Base-by-base conservation (phyloP, 1,140 invertebrate genomes). In the Araneus ventricosus region DNA sequence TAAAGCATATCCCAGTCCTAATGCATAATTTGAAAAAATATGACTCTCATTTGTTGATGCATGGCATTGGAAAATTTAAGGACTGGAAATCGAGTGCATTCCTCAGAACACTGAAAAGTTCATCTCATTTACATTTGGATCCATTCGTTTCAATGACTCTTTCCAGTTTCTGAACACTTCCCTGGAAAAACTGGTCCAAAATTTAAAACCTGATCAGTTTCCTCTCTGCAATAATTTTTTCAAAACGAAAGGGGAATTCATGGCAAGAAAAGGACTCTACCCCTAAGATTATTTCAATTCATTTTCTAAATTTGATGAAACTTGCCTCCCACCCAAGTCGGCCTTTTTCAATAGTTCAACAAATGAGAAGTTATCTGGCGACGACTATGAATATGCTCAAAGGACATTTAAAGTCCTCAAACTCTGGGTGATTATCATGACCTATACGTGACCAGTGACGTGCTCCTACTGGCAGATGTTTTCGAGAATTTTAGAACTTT, bases 251-350 rank as follows among this genome's bases (percentile, higher is more conserved):
- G 5, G 6, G 7, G 5, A 27, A 14, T 34, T 24, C 57, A 30
- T 22, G 14, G 52, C 27, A 8, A 8, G 14, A 34, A 61, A 87
- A 45, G 45, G 41, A 6, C 7, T 20, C 22, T 70, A 75, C 27
- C 89, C 70, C 14, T 59, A 80, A 57, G 75, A 91, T 3, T 91
- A 91, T 41, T 41, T n/a, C n/a, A n/a, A n/a, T n/a, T n/a, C n/a
- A n/a, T n/a, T n/a, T n/a, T n/a, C n/a, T n/a, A n/a, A n/a, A 84
- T 91, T 91, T 91, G 7, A 27, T 59, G 75, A 91, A 52, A 61
- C 52, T 14, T 3, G 61, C 17, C 30, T 91, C 6, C 89, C 89
- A 8, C 57, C 57, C 4, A 39, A 39, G 22, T 3, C 2, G 24
- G 8, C n/a, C 4, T 82, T 91, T 41, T 91, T 59, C 37, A 82